Conservation (phyloP, 2,888 invertebrate species). For the Cryptus viduatorius region DNA sequence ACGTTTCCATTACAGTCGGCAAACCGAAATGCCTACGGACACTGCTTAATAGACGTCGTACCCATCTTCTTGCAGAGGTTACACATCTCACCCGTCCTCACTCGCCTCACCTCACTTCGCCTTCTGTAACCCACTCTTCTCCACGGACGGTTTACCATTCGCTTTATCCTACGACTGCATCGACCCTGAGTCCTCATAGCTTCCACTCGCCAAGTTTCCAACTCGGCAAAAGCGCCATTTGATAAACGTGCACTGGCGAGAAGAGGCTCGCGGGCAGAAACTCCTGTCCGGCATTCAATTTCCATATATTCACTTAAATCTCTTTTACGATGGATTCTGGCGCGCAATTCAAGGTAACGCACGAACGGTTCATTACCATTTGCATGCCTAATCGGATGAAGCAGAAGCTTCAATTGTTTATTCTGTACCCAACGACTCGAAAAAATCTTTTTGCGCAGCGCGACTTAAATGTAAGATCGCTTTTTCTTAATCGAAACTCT, state of each 20-base stretch:
- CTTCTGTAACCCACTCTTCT: not conserved
- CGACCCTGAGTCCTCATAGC: constrained; percentile 28
- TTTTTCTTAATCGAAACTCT: not conserved
- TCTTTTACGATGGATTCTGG: constrained; percentile 24
- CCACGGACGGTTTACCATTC: constrained; percentile 56
- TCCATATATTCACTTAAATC: constrained; percentile 62
- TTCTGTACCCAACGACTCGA: not conserved
- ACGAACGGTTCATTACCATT: constrained; percentile 11
- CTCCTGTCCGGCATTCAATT: constrained; percentile 58
- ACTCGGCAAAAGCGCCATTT: constrained; percentile 23
- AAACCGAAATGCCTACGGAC: constrained; percentile 44
- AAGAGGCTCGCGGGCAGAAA: constrained; percentile 3
- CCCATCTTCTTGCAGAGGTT: constrained; percentile 50
- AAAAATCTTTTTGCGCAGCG: not conserved
- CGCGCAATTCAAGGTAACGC: not conserved
- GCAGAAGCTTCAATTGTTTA: constrained; percentile 31
- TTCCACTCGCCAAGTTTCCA: constrained; percentile 38
- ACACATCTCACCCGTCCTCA: constrained; percentile 15
- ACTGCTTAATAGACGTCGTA: constrained; percentile 46
- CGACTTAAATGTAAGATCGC: not conserved
- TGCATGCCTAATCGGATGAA: constrained; percentile 27
- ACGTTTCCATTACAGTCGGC: constrained; percentile 38
- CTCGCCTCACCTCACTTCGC: not conserved
- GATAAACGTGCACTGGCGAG: constrained; percentile 32
- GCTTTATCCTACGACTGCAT: constrained; percentile 58